Evolutionary conservation across 2,797 vertebrate genomes (phyloP).

Genomic region (Hemitrygon akajei): DNA sequence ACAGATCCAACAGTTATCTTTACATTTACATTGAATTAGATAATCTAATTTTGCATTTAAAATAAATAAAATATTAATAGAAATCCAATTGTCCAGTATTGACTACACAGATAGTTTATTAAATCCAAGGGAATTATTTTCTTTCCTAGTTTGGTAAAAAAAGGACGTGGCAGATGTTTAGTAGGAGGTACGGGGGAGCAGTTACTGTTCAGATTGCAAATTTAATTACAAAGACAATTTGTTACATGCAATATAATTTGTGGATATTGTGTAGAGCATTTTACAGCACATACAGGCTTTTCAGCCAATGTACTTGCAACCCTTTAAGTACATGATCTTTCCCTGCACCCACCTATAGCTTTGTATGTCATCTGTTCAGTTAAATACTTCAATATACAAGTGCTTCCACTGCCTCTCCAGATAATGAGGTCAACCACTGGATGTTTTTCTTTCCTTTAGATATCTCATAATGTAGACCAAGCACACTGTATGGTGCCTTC

Average conservation of each 20-base stretch:
- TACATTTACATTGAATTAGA: not conserved
- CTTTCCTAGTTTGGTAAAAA: not conserved
- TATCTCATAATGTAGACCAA: too few relatives aligned
- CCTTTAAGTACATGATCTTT: too few relatives aligned
- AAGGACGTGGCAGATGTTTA: too few relatives aligned
- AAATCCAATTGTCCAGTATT: not conserved
- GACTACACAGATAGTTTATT: not conserved
- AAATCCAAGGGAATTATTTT: not conserved
- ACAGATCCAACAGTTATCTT: not conserved
- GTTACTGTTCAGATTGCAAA: not conserved
- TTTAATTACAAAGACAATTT: not conserved
- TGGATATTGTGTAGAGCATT: not conserved
- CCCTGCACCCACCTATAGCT: too few relatives aligned
- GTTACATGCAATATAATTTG: not conserved
- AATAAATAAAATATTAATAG: not conserved
- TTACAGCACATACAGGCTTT: too few relatives aligned
- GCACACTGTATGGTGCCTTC: too few relatives aligned
- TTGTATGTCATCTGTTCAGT: too few relatives aligned
- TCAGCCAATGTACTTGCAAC: too few relatives aligned
- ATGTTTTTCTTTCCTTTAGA: too few relatives aligned
- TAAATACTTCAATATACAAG: too few relatives aligned
- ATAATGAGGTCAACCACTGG: too few relatives aligned
- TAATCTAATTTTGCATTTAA: not conserved
- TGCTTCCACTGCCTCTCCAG: too few relatives aligned
- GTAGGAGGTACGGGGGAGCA: not conserved